These are phyloP conservation scores for Cerastis rubricosa DNA, from an alignment of 2,888 invertebrate genomes.

Conservation along the genomic window DNA sequence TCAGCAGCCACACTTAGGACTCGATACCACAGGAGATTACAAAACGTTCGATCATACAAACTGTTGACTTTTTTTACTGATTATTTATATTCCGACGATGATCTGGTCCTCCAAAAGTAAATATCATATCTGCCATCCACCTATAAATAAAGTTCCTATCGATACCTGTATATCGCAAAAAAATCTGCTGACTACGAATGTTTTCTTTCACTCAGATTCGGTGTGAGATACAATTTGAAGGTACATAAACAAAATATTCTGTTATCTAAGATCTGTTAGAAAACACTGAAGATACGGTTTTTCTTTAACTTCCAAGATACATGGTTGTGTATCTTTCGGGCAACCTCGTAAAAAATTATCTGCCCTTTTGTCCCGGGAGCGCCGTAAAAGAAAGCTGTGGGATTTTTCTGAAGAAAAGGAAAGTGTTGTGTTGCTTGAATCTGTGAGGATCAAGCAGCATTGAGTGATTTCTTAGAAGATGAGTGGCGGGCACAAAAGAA, in stretches of 20 bases:
- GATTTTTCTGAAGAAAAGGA: neutral
- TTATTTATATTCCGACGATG: no score
- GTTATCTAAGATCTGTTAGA: slow-evolving; percentile 21
- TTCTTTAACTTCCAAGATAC: slow-evolving; percentile 18
- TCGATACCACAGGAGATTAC: neutral
- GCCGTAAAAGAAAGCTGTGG: slow-evolving; percentile 18
- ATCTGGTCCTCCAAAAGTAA: neutral
- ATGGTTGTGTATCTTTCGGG: slow-evolving; percentile 8
- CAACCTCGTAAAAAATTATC: slow-evolving; percentile 41
- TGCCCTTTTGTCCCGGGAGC: slow-evolving; percentile 19
- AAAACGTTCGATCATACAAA: neutral
- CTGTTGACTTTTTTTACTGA: neutral
- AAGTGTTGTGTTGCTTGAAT: slow-evolving; percentile 14
- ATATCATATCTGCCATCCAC: neutral
- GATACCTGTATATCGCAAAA: neutral
- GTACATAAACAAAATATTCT: slow-evolving; percentile 30
- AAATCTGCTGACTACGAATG: slow-evolving; percentile 1
- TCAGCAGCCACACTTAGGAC: neutral
- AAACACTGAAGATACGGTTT: slow-evolving; percentile 22
- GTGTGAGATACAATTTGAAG: slow-evolving; percentile 22
- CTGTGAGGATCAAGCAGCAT: neutral
- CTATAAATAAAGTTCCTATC: neutral
- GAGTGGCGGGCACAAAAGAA: neutral
- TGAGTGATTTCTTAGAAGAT: neutral
- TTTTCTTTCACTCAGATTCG: slow-evolving; percentile 6